Evolutionary conservation across 1,140 invertebrate species (phyloP).

Genomic region (Proctacanthus coquilletti): DNA sequence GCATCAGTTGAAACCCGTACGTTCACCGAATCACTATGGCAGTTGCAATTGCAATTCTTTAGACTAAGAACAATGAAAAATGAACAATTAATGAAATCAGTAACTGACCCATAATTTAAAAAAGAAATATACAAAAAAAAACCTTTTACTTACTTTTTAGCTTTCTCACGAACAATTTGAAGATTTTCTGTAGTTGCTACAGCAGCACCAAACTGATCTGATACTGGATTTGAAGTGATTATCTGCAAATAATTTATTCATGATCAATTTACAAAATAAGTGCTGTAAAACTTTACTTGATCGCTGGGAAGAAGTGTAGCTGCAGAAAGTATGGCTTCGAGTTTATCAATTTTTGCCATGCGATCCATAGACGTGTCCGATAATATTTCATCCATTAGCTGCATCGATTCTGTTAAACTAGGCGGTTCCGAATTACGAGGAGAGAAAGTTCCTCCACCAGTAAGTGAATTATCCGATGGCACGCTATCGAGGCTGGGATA

Average conservation of each 20-base stretch:
- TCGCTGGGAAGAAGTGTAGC: constrained; percentile 43
- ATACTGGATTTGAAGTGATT: constrained; percentile 22
- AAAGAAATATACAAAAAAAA: too few species aligned
- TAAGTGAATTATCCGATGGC: constrained; percentile 49
- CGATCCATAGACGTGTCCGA: constrained; percentile 70
- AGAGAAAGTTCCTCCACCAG: constrained; percentile 47
- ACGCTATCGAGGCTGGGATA: constrained; percentile 63
- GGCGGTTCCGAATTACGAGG: constrained; percentile 61
- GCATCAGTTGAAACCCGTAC: too few species aligned
- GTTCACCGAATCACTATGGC: too few species aligned
- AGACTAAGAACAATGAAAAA: constrained; percentile 11
- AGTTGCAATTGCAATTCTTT: constrained; percentile 27
- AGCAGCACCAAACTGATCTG: constrained; percentile 24
- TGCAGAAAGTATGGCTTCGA: constrained; percentile 69
- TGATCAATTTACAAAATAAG: background rate
- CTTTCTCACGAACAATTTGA: constrained; percentile 24
- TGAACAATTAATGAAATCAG: background rate
- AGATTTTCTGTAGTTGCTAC: constrained; percentile 26
- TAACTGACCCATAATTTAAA: too few species aligned
- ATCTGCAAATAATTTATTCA: constrained; percentile 15
- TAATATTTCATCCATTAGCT: constrained; percentile 71
- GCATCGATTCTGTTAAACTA: constrained; percentile 82
- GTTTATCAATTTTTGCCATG: constrained; percentile 69
- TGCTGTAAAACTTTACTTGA: constrained; percentile 12
- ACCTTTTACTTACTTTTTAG: constrained; percentile 18